phyloP scores from a whole-genome alignment of 2,113 vertebrate species.

The Cettia cetti region DNA sequence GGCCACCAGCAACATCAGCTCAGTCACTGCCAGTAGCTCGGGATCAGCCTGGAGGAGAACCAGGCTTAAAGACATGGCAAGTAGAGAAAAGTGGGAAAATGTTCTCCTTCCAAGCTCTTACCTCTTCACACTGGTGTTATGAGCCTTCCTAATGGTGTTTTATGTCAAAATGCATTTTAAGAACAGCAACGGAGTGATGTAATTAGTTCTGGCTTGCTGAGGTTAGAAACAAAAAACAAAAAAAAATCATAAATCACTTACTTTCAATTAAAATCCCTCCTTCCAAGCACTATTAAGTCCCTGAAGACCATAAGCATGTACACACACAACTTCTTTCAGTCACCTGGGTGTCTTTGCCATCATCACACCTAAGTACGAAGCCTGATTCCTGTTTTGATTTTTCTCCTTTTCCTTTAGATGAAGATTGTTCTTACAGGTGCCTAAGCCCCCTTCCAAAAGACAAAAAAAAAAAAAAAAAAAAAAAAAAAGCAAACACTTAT shows the following conservation, averaged over 20 bases:
- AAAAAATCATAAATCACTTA: background rate
- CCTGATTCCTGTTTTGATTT: background rate
- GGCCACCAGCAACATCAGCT: background rate
- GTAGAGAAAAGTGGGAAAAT: background rate
- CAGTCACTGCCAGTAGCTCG: background rate
- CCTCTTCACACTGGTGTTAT: background rate
- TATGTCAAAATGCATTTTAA: background rate
- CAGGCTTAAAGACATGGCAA: background rate
- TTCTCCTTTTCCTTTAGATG: background rate
- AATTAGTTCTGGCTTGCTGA: background rate
- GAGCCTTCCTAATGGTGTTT: background rate
- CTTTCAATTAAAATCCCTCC: background rate
- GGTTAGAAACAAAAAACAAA: background rate
- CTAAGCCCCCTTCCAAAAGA: background rate
- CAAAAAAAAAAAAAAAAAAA: background rate
- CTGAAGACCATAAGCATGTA: background rate
- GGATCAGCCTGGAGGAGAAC: background rate
- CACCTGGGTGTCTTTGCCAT: background rate
- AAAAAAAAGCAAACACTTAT: background rate
- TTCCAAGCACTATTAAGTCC: background rate
- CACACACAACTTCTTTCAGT: background rate
- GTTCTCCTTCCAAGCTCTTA: background rate
- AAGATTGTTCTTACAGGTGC: background rate
- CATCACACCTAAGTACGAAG: background rate
- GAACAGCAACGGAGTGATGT: background rate